Base-by-base conservation (phyloP, 1,140 invertebrate genomes). In the Galleria mellonella region DNA sequence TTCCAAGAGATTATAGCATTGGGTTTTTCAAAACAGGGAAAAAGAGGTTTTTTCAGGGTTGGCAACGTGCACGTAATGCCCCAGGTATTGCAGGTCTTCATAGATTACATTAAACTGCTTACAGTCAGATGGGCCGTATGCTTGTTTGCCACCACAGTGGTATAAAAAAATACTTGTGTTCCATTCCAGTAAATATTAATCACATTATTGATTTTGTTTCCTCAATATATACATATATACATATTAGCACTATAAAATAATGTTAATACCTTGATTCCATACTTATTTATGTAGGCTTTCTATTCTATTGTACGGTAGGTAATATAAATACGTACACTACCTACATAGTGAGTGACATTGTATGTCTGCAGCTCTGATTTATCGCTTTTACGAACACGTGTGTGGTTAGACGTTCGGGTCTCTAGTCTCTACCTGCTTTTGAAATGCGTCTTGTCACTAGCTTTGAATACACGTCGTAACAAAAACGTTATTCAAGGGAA, bases 371-470 rank as follows among this genome's bases (percentile, higher is more conserved):
- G 30, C 27, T 12, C 44, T 52, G 49, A 47, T 52, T 46, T 52
- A 52, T 52, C 38, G 32, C 15, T 29, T 41, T 28, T 14, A 32
- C 23, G 31, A 35, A 47, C 45, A 59, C 53, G 59, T 66, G 57
- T 61, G 58, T 43, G 42, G 32, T 38, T 31, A 15, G 33, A 32
- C 15, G 47, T 45, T 47, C 48, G 36, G 53, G 57, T 37, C 43
- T 53, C 33, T 83, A 54, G 57, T 37, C 43, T 53, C 33, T 83
- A 83, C 78, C 78, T 83, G 78, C 72, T 66, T 54, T 67, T 58
- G 51, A 64, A 68, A 71, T 52, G 62, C 37, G 55, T 35, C 56
- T 41, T 38, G 4, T 41, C 33, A 35, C 29, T 28, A 33, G 41
- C 42, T 49, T 43, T 48, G 47, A 60, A 61, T 55, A 11, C 2